phyloP scores from a whole-genome alignment of 2,797 vertebrate genomes.

The Macropodus opercularis region DNA sequence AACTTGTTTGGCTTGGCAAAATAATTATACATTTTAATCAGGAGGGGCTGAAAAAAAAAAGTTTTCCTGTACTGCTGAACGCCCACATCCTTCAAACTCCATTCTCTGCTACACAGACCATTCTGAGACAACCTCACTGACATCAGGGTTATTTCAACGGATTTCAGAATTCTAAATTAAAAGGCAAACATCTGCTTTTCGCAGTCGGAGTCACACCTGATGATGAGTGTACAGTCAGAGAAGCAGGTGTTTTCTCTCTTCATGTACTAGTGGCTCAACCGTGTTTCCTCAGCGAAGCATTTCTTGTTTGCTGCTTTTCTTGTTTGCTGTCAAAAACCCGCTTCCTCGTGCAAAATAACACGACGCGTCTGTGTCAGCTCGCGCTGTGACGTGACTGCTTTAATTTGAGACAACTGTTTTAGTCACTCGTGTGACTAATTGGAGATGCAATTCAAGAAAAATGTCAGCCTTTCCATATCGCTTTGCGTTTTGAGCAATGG shows the following conservation, averaged over 20 bases:
- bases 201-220: slow-evolving; percentile 29
- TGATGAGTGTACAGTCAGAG: slow-evolving; percentile 24
- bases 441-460: slow-evolving; percentile 37
- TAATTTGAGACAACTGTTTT: slow-evolving; percentile 29
- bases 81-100: background rate
- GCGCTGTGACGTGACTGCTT: slow-evolving; percentile 14
- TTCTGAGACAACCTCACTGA: slow-evolving; percentile 26
- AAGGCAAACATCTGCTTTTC: slow-evolving; percentile 38
- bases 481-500: slow-evolving; percentile 43
- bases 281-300: background rate
- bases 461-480: slow-evolving; percentile 53
- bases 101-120: background rate
- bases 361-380: slow-evolving; percentile 11
- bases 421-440: slow-evolving; percentile 51
- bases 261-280: slow-evolving; percentile 12
- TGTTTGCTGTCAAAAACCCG: background rate
- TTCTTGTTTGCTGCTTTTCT: background rate
- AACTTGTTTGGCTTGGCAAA: too few species aligned
- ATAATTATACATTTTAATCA: background rate
- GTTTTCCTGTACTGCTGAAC: too few species aligned
- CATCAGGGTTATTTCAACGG: background rate
- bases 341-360: slow-evolving; percentile 11
- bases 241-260: slow-evolving; percentile 13
- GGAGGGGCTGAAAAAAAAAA: background rate
- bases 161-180: slow-evolving; percentile 17